Percentiles rank a stretch among this genome's conserved stretches.
Conservation (phyloP, 2,888 invertebrate species). For the Temnothorax unifasciatus region DNA sequence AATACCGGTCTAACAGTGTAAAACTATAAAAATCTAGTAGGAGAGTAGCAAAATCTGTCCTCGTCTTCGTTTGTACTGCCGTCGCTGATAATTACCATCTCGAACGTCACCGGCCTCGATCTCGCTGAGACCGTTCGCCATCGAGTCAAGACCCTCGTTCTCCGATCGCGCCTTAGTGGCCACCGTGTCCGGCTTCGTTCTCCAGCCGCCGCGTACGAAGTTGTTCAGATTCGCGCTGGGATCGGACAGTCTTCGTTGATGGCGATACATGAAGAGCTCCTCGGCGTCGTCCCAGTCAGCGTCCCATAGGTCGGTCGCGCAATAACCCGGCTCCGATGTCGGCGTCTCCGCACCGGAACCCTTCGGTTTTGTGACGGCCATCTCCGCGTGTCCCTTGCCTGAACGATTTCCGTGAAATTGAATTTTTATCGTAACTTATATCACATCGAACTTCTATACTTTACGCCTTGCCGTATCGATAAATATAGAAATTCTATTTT, state of each 20-base stretch:
- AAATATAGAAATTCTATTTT: constrained; percentile 20
- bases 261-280: constrained; percentile 93
- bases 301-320: constrained; percentile 96
- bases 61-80: background rate
- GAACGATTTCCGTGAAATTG: background rate
- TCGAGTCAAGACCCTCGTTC: constrained; percentile 95
- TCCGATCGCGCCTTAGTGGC: constrained; percentile 93
- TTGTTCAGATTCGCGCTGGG: constrained; percentile 96
- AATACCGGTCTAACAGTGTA: constrained; percentile 36
- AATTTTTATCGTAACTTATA: background rate
- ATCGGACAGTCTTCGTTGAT: constrained; percentile 95
- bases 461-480: background rate
- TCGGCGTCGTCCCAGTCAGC: constrained; percentile 96
- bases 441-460: background rate
- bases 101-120: constrained; percentile 97
- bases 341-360: constrained; percentile 98
- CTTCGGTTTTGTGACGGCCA: constrained; percentile 97
- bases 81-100: constrained; percentile 90
- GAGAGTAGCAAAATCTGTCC: background rate
- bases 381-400: constrained; percentile 97
- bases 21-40: constrained; percentile 25
- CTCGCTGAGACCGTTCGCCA: constrained; percentile 94
- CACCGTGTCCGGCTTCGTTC: constrained; percentile 88
- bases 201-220: constrained; percentile 94
- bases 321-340: constrained; percentile 95